Conservation (phyloP, 2,113 vertebrate genomes). For the Chloebia gouldiae region DNA sequence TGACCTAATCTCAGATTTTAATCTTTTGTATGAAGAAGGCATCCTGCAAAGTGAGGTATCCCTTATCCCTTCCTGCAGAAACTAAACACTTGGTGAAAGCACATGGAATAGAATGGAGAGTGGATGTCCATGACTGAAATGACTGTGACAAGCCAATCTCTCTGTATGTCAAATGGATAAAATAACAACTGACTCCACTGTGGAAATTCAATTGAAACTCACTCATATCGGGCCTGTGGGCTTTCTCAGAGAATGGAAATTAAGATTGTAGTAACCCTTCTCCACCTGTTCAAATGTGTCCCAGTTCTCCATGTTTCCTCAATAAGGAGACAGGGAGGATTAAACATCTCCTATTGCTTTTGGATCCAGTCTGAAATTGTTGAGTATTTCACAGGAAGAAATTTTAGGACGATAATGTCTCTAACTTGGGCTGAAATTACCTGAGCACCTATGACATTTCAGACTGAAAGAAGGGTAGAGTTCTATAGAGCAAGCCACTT, state of each 20-base stretch:
- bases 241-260: background rate
- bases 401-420: background rate
- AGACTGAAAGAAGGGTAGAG: background rate
- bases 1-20: background rate
- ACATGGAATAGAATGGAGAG: background rate
- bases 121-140: background rate
- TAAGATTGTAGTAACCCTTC: background rate
- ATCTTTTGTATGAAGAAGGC: background rate
- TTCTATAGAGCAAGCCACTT: background rate
- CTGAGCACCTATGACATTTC: background rate
- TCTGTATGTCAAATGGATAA: background rate
- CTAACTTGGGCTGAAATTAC: background rate
- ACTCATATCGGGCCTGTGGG: background rate
- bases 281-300: background rate
- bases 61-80: background rate
- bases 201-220: constrained; percentile 12
- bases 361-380: background rate
- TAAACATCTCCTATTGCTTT: background rate
- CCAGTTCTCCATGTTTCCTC: background rate
- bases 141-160: background rate
- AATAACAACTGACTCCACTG: background rate
- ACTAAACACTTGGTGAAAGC: background rate
- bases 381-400: background rate
- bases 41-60: background rate
- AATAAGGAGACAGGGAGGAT: background rate